Conservation (phyloP, 1,140 invertebrate species). For the Eciton burchellii region DNA sequence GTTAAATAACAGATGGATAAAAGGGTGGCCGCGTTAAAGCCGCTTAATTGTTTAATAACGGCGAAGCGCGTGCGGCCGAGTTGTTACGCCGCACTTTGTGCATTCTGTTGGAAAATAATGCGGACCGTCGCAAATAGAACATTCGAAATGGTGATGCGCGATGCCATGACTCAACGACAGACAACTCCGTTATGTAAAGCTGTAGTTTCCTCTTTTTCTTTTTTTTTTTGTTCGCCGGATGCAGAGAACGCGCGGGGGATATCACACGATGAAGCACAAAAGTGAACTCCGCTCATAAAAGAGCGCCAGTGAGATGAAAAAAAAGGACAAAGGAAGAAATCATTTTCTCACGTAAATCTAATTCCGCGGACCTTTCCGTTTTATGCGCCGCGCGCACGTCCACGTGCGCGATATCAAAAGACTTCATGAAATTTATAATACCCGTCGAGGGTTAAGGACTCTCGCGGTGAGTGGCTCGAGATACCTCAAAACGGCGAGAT, state of each 20-base stretch:
- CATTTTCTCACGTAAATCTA: neutral
- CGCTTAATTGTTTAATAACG: conserved; percentile 47
- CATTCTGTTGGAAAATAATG: conserved; percentile 29
- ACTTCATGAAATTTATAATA: neutral
- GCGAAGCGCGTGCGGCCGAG: neutral
- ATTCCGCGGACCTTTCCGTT: neutral
- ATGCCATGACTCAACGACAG: conserved; percentile 18
- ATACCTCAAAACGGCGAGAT: conserved; percentile 25
- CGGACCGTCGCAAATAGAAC: conserved; percentile 10
- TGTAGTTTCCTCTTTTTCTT: neutral
- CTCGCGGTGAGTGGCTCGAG: conserved; percentile 11
- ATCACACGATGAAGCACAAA: neutral
- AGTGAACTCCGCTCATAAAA: neutral
- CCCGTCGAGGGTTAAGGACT: conserved; percentile 18
- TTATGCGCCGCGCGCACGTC: neutral
- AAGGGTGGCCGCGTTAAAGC: conserved; percentile 10
- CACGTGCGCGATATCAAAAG: conserved; percentile 7
- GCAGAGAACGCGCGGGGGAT: neutral
- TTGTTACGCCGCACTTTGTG: conserved; percentile 3
- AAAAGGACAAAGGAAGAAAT: too few relatives aligned
- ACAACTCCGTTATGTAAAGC: neutral
- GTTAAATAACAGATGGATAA: conserved; percentile 34
- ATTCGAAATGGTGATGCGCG: conserved; percentile 26
- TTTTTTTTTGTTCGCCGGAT: too few relatives aligned
- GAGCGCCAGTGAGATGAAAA: neutral